Base-by-base conservation (phyloP, 2,113 vertebrate genomes). In the Penelope pileata region DNA sequence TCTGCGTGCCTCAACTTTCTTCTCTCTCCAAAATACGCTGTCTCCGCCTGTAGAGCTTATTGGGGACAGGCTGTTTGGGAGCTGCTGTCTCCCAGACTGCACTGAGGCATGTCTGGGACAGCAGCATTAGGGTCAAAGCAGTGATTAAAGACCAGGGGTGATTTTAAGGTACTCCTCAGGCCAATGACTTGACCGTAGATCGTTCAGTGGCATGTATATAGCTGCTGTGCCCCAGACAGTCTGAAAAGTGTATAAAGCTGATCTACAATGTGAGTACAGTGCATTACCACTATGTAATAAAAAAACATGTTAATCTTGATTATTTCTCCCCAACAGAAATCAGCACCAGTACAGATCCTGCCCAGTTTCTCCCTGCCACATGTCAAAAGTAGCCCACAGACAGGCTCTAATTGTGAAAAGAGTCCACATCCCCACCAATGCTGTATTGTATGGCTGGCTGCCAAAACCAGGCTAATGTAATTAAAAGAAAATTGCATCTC, bases 401-500 rank as follows among this genome's bases (percentile, higher is more conserved):
- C 88, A 90, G 78, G 78, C 70, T 93, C 32, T 59, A 59, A 84
- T 62, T 85, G 91, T 94, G 59, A 91, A 56, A 36, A 63, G 84
- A 96, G 73, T 58, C 91, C 82, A 72, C 86, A 87, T 42, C 88
- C 68, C 67, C 87, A 91, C 54, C 78, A 91, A 19, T 27, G 8
- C 42, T 62, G 59, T 32, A 51, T 32, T 87, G 64, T 26, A 7
- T 96, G 96, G 96, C 91, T 63, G 62, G 5, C 86, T 96, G 96
- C 96, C 96, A 97, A 93, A 84, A 30, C 45, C 54, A 92, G 56
- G 38, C 83, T 86, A 87, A 88, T 73, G 86, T 95, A 94, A 94
- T 96, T 95, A 95, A 92, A 94, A 95, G 82, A 94, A 97, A 97
- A 97, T 96, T 97, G 85, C 86, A 92, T 96, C 88, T 96, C 92